phyloP scores from a whole-genome alignment of 2,113 vertebrate genomes.

The Lasiurus cinereus region DNA sequence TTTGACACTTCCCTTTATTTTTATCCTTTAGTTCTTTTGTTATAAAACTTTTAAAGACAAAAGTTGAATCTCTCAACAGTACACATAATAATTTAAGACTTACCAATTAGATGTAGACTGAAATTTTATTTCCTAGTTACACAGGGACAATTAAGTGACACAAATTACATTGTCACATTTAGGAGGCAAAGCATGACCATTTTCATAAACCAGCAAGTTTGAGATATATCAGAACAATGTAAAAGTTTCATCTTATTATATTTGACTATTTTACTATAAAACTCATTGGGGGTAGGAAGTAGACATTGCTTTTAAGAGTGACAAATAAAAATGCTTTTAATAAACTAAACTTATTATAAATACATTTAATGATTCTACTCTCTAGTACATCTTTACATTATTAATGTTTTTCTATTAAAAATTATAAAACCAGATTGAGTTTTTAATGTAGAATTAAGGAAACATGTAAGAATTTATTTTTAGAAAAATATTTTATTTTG shows the following conservation, averaged over 20 bases:
- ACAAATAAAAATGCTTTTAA: slow-evolving; percentile 73
- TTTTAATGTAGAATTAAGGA: slow-evolving; percentile 50
- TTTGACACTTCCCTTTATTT: slow-evolving; percentile 78
- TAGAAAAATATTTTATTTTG: slow-evolving; percentile 54
- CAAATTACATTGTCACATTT: slow-evolving; percentile 81
- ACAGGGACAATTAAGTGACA: slow-evolving; percentile 83
- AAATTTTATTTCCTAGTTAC: slow-evolving; percentile 85
- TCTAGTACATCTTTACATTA: slow-evolving; percentile 42
- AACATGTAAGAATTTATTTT: slow-evolving; percentile 43
- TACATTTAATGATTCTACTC: slow-evolving; percentile 44
- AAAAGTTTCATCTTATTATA: slow-evolving; percentile 47
- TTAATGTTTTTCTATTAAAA: slow-evolving; percentile 72
- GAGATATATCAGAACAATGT: slow-evolving; percentile 55
- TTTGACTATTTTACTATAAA: slow-evolving; percentile 33
- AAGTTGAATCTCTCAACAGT: slow-evolving; percentile 82
- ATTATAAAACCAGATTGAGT: background rate
- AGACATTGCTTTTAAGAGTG: slow-evolving; percentile 11
- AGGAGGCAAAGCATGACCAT: slow-evolving; percentile 53
- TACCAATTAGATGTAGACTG: slow-evolving; percentile 84
- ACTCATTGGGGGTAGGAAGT: background rate
- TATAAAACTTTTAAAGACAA: slow-evolving; percentile 83
- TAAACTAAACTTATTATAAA: slow-evolving; percentile 45
- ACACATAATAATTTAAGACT: slow-evolving; percentile 86
- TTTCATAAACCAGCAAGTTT: slow-evolving; percentile 68
- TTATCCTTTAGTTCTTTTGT: slow-evolving; percentile 84